Evolutionary conservation across 2,888 invertebrate genomes (phyloP).

Genomic region (Globia sparganii): DNA sequence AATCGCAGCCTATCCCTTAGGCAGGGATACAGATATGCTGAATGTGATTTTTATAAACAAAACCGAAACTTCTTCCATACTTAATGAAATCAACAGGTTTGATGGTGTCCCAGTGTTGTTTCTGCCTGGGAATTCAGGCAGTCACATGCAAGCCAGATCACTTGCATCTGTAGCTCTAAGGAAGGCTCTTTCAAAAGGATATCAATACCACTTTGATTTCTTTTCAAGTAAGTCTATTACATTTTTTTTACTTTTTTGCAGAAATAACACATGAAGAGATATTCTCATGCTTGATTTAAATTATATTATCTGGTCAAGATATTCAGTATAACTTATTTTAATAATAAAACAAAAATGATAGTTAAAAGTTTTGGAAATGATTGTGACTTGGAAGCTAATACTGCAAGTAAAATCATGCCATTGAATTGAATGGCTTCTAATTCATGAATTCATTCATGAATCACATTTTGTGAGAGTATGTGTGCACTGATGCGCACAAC

Average conservation of each 20-base stretch:
- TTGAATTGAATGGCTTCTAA: conserved; percentile 8
- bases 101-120: conserved; percentile 98
- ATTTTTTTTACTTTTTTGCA: background rate
- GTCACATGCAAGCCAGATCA: conserved; percentile 97
- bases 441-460: background rate
- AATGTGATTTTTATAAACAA: background rate
- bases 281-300: background rate
- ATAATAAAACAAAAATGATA: background rate
- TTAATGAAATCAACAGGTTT: conserved; percentile 87
- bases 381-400: background rate
- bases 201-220: conserved; percentile 96
- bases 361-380: background rate
- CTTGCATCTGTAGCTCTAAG: conserved; percentile 97
- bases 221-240: conserved; percentile 91
- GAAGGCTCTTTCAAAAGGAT: conserved; percentile 93
- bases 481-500: background rate
- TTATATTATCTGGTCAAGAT: background rate
- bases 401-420: background rate
- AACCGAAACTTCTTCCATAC: conserved; percentile 3
- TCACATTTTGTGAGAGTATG: background rate
- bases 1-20: background rate
- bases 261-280: background rate
- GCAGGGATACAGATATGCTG: background rate
- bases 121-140: conserved; percentile 98
- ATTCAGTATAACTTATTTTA: background rate